Percentiles rank a stretch among this genome's conserved stretches.
These are phyloP conservation scores for Lydus trimaculatus DNA, from an alignment of 2,888 invertebrate genomes.

Conservation along the genomic window DNA sequence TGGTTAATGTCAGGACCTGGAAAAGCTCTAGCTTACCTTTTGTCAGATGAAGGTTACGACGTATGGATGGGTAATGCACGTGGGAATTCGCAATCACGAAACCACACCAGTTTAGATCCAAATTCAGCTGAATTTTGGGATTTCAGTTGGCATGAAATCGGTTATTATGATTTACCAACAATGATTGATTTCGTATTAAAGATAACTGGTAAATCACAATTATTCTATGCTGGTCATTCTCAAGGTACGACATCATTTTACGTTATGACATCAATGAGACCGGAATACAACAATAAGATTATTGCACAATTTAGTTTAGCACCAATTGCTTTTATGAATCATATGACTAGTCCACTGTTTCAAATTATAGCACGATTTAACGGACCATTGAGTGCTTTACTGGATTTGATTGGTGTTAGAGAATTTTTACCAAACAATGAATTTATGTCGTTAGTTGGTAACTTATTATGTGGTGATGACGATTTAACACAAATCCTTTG, in stretches of 20 bases:
- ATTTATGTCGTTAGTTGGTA: conserved; percentile 54
- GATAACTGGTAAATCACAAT: conserved; percentile 63
- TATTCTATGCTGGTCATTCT: conserved; percentile 70
- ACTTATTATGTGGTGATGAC: conserved; percentile 15
- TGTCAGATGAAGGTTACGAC: conserved; percentile 62
- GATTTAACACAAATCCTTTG: conserved; percentile 36
- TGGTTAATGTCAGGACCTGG: conserved; percentile 66
- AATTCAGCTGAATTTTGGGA: conserved; percentile 56
- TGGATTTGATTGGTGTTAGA: conserved; percentile 48
- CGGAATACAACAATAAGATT: conserved; percentile 72
- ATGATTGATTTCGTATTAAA: conserved; percentile 72
- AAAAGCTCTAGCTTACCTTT: conserved; percentile 62
- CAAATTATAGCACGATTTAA: conserved; percentile 10
- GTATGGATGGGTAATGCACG: conserved; percentile 70
- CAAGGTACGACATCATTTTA: conserved; percentile 75
- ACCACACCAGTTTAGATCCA: conserved; percentile 59
- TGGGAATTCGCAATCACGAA: conserved; percentile 65
- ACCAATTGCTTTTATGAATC: conserved; percentile 70
- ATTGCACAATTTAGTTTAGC: conserved; percentile 71
- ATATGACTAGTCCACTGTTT: conserved; percentile 56
- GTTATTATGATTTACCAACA: conserved; percentile 76
- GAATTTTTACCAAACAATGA: conserved; percentile 70
- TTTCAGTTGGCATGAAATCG: conserved; percentile 79
- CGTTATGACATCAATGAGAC: conserved; percentile 68
- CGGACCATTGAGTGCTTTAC: conserved; percentile 9